Conservation (phyloP, 2,797 vertebrate genomes). For the Chromis chromis region DNA sequence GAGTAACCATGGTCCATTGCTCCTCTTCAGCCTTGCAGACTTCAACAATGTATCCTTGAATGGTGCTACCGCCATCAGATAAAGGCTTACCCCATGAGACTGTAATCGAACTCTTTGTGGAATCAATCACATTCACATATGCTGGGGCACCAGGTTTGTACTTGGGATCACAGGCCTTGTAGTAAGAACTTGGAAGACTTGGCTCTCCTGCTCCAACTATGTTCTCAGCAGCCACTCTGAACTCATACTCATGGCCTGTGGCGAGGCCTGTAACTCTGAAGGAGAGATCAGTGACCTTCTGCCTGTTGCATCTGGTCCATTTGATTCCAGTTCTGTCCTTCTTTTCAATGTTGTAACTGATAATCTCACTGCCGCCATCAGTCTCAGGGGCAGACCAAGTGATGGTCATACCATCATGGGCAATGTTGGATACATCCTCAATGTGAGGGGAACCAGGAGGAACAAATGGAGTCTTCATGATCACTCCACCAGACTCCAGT, state of each 20-base stretch:
- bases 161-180: slow-evolving; percentile 94
- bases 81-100: slow-evolving; percentile 95
- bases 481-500: slow-evolving; percentile 88
- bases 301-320: slow-evolving; percentile 97
- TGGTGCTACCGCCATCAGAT: slow-evolving; percentile 93
- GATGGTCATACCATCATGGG: slow-evolving; percentile 95
- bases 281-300: slow-evolving; percentile 93
- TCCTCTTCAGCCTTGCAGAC: slow-evolving; percentile 96
- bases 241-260: slow-evolving; percentile 96
- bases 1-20: slow-evolving; percentile 95
- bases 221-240: slow-evolving; percentile 97
- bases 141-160: slow-evolving; percentile 96
- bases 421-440: slow-evolving; percentile 93
- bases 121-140: slow-evolving; percentile 91
- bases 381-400: slow-evolving; percentile 93
- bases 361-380: slow-evolving; percentile 95
- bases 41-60: slow-evolving; percentile 96
- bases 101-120: slow-evolving; percentile 91
- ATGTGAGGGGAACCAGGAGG: slow-evolving; percentile 92
- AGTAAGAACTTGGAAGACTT: slow-evolving; percentile 91
- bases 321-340: slow-evolving; percentile 94
- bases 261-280: slow-evolving; percentile 93
- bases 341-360: slow-evolving; percentile 94
- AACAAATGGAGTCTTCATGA: slow-evolving; percentile 95
- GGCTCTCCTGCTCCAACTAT: slow-evolving; percentile 92